Evolutionary conservation across 2,113 vertebrate genomes (phyloP).

Genomic region (Pelmatolapia mariae): DNA sequence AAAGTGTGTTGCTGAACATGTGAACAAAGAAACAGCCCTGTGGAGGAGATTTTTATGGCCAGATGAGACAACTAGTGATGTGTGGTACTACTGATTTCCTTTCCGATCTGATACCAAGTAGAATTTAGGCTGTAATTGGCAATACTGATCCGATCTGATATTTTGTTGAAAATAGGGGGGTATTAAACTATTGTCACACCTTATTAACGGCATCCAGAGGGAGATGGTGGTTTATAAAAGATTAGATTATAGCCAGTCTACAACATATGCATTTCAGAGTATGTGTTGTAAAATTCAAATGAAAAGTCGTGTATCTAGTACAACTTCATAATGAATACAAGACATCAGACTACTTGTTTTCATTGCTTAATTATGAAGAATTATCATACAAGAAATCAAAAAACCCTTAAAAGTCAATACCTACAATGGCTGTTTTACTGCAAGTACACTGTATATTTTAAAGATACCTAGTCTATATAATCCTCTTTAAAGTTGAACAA

Average conservation of each 20-base stretch:
- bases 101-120: not conserved
- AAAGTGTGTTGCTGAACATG: not conserved
- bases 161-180: not conserved
- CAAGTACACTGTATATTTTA: not conserved
- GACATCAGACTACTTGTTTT: not conserved
- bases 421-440: not conserved
- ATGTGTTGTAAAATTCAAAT: not conserved
- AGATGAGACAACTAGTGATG: not conserved
- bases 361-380: not conserved
- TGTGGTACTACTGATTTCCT: not conserved
- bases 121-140: not conserved
- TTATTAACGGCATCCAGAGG: conserved; percentile 8
- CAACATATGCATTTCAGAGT: conserved; percentile 7
- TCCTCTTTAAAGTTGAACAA: not conserved
- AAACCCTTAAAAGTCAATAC: not conserved
- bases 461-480: not conserved
- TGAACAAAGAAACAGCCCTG: not conserved
- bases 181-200: conserved; percentile 32
- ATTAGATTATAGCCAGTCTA: not conserved
- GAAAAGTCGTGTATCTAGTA: not conserved
- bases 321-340: not conserved
- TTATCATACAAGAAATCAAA: not conserved
- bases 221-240: conserved; percentile 18
- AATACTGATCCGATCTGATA: rapidly evolving
- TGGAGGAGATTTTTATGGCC: not conserved